These are phyloP conservation scores for Maconellicoccus hirsutus DNA, from an alignment of 1,140 invertebrate species.

Conservation along the genomic window DNA sequence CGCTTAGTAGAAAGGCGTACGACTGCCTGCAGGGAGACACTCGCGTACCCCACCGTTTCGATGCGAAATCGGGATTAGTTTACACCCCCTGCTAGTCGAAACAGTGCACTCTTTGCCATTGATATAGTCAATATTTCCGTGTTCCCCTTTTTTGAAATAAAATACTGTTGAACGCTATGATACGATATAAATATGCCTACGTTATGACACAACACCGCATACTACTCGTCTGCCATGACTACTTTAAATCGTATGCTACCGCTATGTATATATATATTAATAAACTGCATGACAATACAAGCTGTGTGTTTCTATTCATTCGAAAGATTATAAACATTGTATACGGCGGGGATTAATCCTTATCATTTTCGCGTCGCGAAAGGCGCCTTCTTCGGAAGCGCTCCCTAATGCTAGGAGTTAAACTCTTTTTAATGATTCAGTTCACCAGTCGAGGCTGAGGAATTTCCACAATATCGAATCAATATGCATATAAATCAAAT, in stretches of 20 bases:
- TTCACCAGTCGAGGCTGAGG: no score
- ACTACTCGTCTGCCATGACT: background rate
- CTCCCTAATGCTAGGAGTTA: no score
- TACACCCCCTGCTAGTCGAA: slow-evolving; percentile 13
- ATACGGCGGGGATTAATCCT: background rate
- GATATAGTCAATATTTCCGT: slow-evolving; percentile 18
- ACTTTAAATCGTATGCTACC: slow-evolving; percentile 5
- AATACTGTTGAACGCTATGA: slow-evolving; percentile 17
- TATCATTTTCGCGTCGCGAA: background rate
- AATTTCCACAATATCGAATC: no score
- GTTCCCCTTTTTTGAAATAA: background rate
- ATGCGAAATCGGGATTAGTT: slow-evolving; percentile 11
- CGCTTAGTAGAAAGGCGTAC: background rate
- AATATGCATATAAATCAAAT: no score
- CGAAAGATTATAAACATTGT: background rate
- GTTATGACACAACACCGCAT: background rate
- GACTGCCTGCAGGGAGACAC: background rate
- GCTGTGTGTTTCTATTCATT: slow-evolving; percentile 11
- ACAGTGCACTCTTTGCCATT: background rate
- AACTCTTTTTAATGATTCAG: no score
- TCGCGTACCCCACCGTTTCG: background rate
- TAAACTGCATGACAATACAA: slow-evolving; percentile 16
- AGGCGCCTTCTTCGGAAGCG: no score
- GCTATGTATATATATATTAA: slow-evolving; percentile 6
- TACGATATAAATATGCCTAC: slow-evolving; percentile 17